Base-by-base conservation (phyloP, 2,888 invertebrate genomes). In the Ditylenchus weischeri region DNA sequence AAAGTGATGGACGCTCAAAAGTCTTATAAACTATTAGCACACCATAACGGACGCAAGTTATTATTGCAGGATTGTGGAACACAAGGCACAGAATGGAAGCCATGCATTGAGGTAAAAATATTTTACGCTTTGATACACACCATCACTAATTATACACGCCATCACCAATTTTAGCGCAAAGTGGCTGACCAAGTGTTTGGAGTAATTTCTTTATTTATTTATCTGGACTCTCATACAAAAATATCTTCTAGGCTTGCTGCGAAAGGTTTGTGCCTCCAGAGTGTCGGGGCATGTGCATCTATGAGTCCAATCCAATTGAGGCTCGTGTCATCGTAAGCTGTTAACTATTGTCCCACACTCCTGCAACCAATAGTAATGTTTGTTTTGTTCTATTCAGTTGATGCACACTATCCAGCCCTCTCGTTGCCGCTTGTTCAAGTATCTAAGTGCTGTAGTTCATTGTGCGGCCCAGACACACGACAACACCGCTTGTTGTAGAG, bases 401-500 rank as follows among this genome's bases (percentile, higher is more conserved):
- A 80, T 81, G 81, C 81, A 81, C 73, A 78, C 80, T 18, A 81
- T 81, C 69, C 81, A 81, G 66, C 81, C 81, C 38, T 76, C 78
- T 29, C 68, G 81, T 21, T 81, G 81, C 69, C 78, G 81, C 62
- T 75, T 81, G 38, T 81, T 79, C 76, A 81, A 81, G 67, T 81
- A 81, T 65, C 73, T 81, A 19, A 75, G 77, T 62, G 71, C 79
- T 21, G 75, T 81, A 36, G 79, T 81, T 18, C 81, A 81, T 69
- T 81, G 81, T 59, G 81, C 80, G 8, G 79, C 81, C 29, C 81
- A 80, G 70, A 81, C 81, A 15, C 81, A 81, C 71, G 81, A 81
- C 74, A 81, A 81, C 72, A 75, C 77, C 19, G 81, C 75, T 48
- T 79, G 79, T 8, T 59, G 59, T 36, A 11, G 35, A 21, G 59